phyloP scores from a whole-genome alignment of 1,140 invertebrate genomes.

The Drosophila malerkotliana region DNA sequence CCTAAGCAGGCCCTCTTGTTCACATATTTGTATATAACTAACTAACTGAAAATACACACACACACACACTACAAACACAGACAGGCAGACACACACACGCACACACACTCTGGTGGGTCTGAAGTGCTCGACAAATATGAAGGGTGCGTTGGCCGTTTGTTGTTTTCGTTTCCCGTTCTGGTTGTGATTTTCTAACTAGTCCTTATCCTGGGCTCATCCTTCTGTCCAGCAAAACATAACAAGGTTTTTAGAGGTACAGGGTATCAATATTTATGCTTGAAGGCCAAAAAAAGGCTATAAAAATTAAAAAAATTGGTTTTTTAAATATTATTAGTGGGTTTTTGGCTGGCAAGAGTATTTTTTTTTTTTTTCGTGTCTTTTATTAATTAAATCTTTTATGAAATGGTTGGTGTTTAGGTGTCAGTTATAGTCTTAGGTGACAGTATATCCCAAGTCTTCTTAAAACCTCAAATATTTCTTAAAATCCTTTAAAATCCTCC shows the following conservation, averaged over 20 bases:
- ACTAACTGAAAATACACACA: constrained; percentile 48
- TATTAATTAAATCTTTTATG: no score
- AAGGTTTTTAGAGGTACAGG: not conserved
- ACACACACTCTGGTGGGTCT: constrained; percentile 4
- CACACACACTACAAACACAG: not conserved
- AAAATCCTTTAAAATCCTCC: no score
- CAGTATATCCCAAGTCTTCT: no score
- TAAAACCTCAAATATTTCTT: no score
- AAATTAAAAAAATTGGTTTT: no score
- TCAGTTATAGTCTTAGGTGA: no score
- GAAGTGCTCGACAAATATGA: constrained; percentile 59
- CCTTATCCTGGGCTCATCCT: constrained; percentile 13
- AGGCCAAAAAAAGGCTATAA: no score
- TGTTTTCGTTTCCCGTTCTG: constrained; percentile 30
- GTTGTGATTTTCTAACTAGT: constrained; percentile 13
- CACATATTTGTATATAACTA: constrained; percentile 75
- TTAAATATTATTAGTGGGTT: no score
- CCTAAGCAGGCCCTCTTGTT: constrained; percentile 39
- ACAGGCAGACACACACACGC: not conserved
- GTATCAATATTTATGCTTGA: no score
- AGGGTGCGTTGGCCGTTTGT: constrained; percentile 37
- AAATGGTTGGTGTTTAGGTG: no score
- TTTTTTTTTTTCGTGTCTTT: no score
- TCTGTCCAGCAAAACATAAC: not conserved
- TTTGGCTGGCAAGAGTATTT: no score